These are phyloP conservation scores for Phengaris alcon DNA, from an alignment of 2,888 invertebrate species.

Conservation along the genomic window DNA sequence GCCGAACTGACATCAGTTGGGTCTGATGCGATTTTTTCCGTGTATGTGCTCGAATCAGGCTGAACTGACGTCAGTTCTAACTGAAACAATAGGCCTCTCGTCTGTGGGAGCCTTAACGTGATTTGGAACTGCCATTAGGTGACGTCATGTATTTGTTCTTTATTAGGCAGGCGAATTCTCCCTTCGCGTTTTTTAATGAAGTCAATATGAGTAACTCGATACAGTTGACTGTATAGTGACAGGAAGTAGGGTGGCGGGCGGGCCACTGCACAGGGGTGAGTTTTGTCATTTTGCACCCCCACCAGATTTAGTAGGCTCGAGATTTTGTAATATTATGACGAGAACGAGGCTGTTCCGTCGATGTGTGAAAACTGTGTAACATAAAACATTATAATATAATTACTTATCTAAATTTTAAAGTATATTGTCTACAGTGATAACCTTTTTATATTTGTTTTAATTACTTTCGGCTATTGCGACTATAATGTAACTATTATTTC, in stretches of 20 bases:
- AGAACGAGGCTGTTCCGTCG: not conserved
- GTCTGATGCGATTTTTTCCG: no score
- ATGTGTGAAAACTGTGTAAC: not conserved
- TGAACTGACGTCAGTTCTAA: no score
- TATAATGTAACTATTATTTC: no score
- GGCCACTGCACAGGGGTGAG: not conserved
- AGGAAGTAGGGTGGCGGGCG: constrained; percentile 19
- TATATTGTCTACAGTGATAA: no score
- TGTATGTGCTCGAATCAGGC: no score
- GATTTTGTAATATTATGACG: not conserved
- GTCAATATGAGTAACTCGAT: constrained; percentile 12
- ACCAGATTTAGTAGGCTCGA: not conserved
- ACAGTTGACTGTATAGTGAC: not conserved
- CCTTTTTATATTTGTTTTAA: no score
- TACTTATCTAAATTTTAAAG: no score
- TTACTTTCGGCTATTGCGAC: no score
- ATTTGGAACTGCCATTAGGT: not conserved
- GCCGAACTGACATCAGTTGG: no score
- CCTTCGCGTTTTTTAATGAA: not conserved
- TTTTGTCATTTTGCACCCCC: constrained; percentile 9
- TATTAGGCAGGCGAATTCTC: not conserved
- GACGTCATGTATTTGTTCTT: not conserved
- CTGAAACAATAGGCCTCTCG: not conserved
- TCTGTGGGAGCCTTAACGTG: not conserved
- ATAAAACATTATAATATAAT: no score